Base-by-base conservation (phyloP, 2,888 invertebrate genomes). In the Ditula angustiorana region DNA sequence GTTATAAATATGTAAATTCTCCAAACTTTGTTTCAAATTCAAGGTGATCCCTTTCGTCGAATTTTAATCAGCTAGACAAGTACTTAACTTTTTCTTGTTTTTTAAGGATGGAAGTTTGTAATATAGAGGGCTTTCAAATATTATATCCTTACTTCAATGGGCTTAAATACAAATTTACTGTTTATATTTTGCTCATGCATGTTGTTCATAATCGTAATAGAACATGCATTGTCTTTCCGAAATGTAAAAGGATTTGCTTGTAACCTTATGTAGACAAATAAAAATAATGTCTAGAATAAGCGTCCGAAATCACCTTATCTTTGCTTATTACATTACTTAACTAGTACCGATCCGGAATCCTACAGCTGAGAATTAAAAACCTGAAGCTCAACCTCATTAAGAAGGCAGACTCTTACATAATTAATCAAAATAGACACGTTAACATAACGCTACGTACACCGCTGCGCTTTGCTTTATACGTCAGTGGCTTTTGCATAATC, bases 11-110 rank as follows among this genome's bases (percentile, higher is more conserved):
- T 63, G 57, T 35, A 26, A 63, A 63, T 56, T 58, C 44, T 2
- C 13, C 24, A 35, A 58, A 57, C 57, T 58, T 63, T 63, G 63
- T 58, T 44, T 44, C 33, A 44, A 58, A 56, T 62, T 50, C 57
- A 52, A 57, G 63, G 63, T 62, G 62, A 62, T 58, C 50, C 63
- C 57, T 58, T 63, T 63, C 30, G 30, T 23, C 33, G 44, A 58
- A 58, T 63, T 63, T 57, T 50, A 63, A 57, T 63, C 49, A 63
- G 33, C 10, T 57, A n/a, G n/a, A n/a, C n/a, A n/a, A n/a, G n/a
- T n/a, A 49, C 16, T 30, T 50, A 44, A 62, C 46, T 53, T 62
- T 62, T 61, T 61, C 46, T 28, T 50, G 41, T 50, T 37, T 59
- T 53, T 44, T 55, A 53, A 52, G 33, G 53, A 33, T 7, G 21